phyloP scores from a whole-genome alignment of 2,797 vertebrate species.

The Karalla daura region DNA sequence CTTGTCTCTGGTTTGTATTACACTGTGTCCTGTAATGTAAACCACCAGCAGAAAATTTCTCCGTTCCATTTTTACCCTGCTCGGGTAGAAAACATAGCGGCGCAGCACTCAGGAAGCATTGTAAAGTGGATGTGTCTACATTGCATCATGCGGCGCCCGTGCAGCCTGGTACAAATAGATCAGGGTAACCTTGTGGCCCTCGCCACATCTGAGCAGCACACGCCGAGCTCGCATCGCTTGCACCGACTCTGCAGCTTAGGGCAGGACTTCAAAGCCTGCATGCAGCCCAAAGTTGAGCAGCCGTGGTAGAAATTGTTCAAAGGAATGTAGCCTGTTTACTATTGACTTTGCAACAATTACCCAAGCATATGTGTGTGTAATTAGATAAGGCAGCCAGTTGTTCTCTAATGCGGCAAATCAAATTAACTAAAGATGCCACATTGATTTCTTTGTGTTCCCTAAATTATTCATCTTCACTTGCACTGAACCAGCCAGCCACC shows the following conservation, averaged over 20 bases:
- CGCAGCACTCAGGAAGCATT: constrained; percentile 13
- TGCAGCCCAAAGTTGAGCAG: constrained; percentile 58
- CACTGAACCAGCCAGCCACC: constrained; percentile 74
- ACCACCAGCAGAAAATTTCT: constrained; percentile 17
- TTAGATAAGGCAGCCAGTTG: constrained; percentile 84
- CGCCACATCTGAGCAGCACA: constrained; percentile 29
- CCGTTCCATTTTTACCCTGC: constrained; percentile 4
- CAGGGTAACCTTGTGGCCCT: constrained; percentile 37
- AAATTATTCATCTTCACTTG: constrained; percentile 84
- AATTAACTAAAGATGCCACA: constrained; percentile 85
- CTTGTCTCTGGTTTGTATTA: no score
- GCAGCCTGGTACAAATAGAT: constrained; percentile 37
- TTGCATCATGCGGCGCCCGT: constrained; percentile 38
- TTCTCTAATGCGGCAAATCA: constrained; percentile 84
- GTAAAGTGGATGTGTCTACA: constrained; percentile 39
- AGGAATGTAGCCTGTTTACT: constrained; percentile 76
- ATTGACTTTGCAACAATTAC: constrained; percentile 81
- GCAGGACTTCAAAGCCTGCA: constrained; percentile 57
- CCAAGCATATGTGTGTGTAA: constrained; percentile 82
- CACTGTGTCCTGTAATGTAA: background rate
- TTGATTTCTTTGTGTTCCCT: constrained; percentile 83
- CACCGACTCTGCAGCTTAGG: constrained; percentile 43
- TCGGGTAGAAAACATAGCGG: constrained; percentile 21
- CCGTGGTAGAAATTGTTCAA: constrained; percentile 63
- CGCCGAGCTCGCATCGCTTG: constrained; percentile 32